Base-by-base conservation (phyloP, 2,113 vertebrate genomes). In the Perognathus longimembris region DNA sequence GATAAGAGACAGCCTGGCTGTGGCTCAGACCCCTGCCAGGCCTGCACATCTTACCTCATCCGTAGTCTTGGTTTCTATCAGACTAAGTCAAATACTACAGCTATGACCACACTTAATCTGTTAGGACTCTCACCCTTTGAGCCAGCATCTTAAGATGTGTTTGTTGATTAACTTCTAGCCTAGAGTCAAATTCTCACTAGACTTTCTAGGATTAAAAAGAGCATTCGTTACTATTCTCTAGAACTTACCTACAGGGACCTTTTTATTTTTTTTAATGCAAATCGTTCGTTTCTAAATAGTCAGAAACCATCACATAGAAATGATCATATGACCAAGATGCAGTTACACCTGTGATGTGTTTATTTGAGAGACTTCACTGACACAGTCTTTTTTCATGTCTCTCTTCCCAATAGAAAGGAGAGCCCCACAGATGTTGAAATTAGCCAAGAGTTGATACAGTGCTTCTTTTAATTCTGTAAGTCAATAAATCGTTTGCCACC, bases 1-100 rank as follows among this genome's bases (percentile, higher is more conserved):
- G 98, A 98, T 98, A 98, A 98, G 97, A 89, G 96, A 76, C 93
- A 93, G 94, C 95, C 93, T 94, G 95, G 97, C 97, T 95, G 94
- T 45, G 94, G 83, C 93, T 97, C 97, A 96, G 97, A 97, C 96
- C 95, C 85, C 95, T 90, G n/a, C 97, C 88, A 78, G 0, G 18
- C 32, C 74, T 0, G 3, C 1, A 15, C 30, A 3, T 34, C 89
- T 83, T 87, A 78, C 77, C 40, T 73, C 6, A 2, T 45, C 2
- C 45, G n/a, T 40, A 45, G 63, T 28, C n/a, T 32, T 22, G 79
- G 92, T 40, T 54, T 78, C 86, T 75, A 73, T 30, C 79, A 24
- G 75, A 71, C n/a, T 28, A 45, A 85, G 84, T 61, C 59, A 17
- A 38, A 77, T 34, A 21, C 5, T 4, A 11, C 1, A 2, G 5